Evolutionary conservation across 1,140 invertebrate species (phyloP).

Genomic region (Achroia grisella): DNA sequence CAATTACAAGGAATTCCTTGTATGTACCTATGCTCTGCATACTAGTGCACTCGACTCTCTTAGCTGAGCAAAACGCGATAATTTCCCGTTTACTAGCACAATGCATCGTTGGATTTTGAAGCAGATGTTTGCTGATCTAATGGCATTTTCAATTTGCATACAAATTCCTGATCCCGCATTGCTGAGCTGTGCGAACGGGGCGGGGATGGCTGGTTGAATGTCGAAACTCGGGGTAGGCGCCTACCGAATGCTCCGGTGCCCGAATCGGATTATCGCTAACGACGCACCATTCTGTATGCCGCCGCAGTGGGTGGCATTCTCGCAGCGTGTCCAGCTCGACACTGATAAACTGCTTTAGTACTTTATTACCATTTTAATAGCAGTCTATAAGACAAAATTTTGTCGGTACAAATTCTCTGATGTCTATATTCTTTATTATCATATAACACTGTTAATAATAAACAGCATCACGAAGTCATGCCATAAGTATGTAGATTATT

Average conservation of each 20-base stretch:
- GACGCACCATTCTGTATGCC: constrained; percentile 39
- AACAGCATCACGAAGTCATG: too few species aligned
- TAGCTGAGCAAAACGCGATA: constrained; percentile 1
- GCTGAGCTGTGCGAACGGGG: constrained; percentile 9
- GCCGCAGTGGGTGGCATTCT: constrained; percentile 22
- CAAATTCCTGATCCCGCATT: constrained; percentile 53
- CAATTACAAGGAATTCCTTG: neutral
- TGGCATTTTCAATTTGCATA: constrained; percentile 66
- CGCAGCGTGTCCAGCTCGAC: constrained; percentile 15
- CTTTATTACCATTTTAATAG: neutral
- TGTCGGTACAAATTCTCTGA: too few species aligned
- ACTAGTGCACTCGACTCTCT: neutral
- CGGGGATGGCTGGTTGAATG: constrained; percentile 16
- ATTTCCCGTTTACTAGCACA: constrained; percentile 14
- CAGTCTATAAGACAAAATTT: constrained; percentile 12
- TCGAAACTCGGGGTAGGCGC: constrained; percentile 17
- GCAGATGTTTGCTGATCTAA: constrained; percentile 58
- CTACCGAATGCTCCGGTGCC: constrained; percentile 27
- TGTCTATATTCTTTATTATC: too few species aligned
- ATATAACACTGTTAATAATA: too few species aligned
- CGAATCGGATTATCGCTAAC: constrained; percentile 52
- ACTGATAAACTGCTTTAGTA: constrained; percentile 20
- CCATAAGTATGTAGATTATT: too few species aligned
- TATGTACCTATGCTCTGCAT: neutral
- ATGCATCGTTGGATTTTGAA: constrained; percentile 36